Evolutionary conservation across 2,888 invertebrate species (phyloP).

Genomic region (Nezara viridula): DNA sequence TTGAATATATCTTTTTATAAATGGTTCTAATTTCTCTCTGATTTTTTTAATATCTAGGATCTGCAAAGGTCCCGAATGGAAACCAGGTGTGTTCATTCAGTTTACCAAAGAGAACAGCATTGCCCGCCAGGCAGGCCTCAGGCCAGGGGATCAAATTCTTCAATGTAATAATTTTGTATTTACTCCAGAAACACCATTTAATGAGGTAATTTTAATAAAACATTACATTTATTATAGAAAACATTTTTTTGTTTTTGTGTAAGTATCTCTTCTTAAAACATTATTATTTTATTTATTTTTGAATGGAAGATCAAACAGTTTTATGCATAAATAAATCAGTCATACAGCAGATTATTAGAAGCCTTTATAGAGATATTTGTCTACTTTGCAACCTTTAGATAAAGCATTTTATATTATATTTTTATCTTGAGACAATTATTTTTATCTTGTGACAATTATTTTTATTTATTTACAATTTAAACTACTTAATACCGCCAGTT

Average conservation of each 20-base stretch:
- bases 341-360: not conserved
- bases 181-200: constrained; percentile 79
- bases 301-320: not conserved
- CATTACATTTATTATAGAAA: not conserved
- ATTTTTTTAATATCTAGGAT: constrained; percentile 73
- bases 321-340: not conserved
- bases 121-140: constrained; percentile 87
- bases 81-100: constrained; percentile 90
- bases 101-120: constrained; percentile 91
- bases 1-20: not conserved
- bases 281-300: not conserved
- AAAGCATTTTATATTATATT: too few species aligned
- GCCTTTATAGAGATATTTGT: not conserved
- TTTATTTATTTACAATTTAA: not conserved
- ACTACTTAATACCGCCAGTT: not conserved
- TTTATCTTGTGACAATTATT: not conserved
- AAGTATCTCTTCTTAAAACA: not conserved
- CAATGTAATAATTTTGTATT: constrained; percentile 84
- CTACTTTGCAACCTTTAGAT: not conserved
- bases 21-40: not conserved
- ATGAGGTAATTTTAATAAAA: constrained; percentile 74
- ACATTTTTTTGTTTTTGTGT: not conserved
- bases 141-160: constrained; percentile 92
- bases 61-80: constrained; percentile 88
- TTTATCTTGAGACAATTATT: too few species aligned